Evolutionary conservation across 2,888 invertebrate species (phyloP), one percentile per base, ranked within the genome.

Genomic region (Capitulum mitella): DNA sequence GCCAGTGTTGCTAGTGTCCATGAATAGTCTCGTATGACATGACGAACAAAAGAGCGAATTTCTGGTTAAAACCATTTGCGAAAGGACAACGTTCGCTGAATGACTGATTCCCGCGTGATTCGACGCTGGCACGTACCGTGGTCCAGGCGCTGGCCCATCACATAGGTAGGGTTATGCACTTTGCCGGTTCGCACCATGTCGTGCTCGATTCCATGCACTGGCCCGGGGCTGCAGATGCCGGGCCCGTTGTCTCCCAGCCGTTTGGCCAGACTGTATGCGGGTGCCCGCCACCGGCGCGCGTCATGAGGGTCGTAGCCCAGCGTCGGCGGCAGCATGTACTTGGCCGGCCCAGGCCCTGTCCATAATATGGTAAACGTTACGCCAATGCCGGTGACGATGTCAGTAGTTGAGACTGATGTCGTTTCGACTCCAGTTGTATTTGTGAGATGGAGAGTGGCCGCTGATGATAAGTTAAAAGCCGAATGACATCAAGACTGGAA

Each of bases 331-430:
- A 92, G 86, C 84, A 84, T 83, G 85, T 91, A 91, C 78, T 89
- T 89, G 81, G 89, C 90, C 46, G 91, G 91, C 3, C 91, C 91
- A 78, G 92, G 92, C 77, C 91, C 91, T 90, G 79, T 46, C n/a
- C 22, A 51, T 6, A 26, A 51, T 26, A 12, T 12, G 43, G 43
- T 12, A 43, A 12, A 5, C 43, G 43, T 43, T 43, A 43, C 6
- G 43, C 43, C n/a, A n/a, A n/a, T n/a, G n/a, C n/a, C n/a, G n/a
- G n/a, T n/a, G n/a, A n/a, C n/a, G n/a, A n/a, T n/a, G n/a, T n/a
- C n/a, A n/a, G n/a, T n/a, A n/a, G n/a, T n/a, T n/a, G n/a, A n/a
- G n/a, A n/a, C n/a, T n/a, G n/a, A n/a, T n/a, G n/a, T n/a, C n/a
- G n/a, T n/a, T n/a, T n/a, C n/a, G n/a, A n/a, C n/a, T n/a, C n/a